Percentiles rank a stretch among this genome's conserved stretches.
Conservation (phyloP, 2,113 vertebrate species). For the Dipodomys stephensi region DNA sequence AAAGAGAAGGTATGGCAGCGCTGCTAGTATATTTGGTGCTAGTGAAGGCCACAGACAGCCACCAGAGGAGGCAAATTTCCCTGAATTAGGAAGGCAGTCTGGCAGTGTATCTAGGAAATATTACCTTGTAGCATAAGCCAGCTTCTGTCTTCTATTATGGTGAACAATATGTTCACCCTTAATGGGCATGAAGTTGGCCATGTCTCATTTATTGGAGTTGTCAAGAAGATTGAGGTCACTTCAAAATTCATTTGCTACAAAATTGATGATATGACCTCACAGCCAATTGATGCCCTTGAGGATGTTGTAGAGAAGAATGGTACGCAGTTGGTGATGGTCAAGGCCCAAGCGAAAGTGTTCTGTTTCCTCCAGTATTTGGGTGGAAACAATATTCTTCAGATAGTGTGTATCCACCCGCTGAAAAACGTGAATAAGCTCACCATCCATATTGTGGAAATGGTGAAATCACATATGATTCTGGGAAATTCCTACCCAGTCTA, state of each 20-base stretch:
- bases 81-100: too few species aligned
- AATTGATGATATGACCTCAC: not conserved
- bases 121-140: conserved; percentile 17
- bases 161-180: conserved; percentile 11
- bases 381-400: not conserved
- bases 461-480: conserved; percentile 90
- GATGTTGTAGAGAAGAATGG: not conserved
- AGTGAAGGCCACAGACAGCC: too few species aligned
- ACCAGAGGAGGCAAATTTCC: not conserved
- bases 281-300: not conserved
- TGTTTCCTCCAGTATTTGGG: not conserved
- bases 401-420: conserved; percentile 85
- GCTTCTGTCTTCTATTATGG: not conserved
- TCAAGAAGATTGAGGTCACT: not conserved
- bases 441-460: conserved; percentile 91
- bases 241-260: conserved; percentile 15
- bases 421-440: conserved; percentile 95
- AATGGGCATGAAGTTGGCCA: not conserved
- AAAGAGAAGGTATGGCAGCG: not conserved
- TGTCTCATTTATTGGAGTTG: not conserved
- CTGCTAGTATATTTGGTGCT: not conserved
- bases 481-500: conserved; percentile 74
- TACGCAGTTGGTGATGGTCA: not conserved
- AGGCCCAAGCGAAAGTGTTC: conserved; percentile 32
- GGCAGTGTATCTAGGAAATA: too few species aligned